These are phyloP conservation scores for Panulirus ornatus DNA, from an alignment of 1,140 invertebrate genomes.

Conservation along the genomic window DNA sequence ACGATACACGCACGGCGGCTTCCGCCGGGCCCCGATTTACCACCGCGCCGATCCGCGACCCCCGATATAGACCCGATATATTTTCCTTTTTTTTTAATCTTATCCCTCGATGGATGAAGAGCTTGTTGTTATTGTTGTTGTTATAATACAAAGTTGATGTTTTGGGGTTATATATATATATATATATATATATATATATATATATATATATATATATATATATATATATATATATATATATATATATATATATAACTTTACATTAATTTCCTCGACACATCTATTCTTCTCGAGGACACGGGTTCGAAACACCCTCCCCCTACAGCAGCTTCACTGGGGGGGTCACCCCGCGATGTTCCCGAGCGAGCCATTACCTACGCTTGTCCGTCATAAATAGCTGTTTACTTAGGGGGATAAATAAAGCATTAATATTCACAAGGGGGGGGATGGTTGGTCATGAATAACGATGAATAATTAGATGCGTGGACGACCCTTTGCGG, in stretches of 20 bases:
- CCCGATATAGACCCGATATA: background rate
- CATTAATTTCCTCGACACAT: no score
- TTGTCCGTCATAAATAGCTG: background rate
- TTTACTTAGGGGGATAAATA: slow-evolving; percentile 3
- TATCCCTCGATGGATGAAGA: no score
- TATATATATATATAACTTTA: slow-evolving; percentile 37
- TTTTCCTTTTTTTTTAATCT: background rate
- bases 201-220: slow-evolving; percentile 36
- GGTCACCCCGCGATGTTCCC: background rate
- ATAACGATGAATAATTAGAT: background rate
- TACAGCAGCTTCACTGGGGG: no score
- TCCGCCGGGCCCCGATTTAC: background rate
- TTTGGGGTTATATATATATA: background rate
- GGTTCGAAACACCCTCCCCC: no score
- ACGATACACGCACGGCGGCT: background rate
- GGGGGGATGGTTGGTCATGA: no score
- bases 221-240: slow-evolving; percentile 18
- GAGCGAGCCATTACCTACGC: background rate
- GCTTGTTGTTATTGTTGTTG: no score
- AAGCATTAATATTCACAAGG: slow-evolving; percentile 15
- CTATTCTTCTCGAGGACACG: no score
- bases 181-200: slow-evolving; percentile 43
- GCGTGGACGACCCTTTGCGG: no score
- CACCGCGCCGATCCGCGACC: background rate
- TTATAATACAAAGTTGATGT: no score